These are phyloP conservation scores for Sebastes schlegelii DNA, from an alignment of 2,113 vertebrate genomes.

Conservation along the genomic window DNA sequence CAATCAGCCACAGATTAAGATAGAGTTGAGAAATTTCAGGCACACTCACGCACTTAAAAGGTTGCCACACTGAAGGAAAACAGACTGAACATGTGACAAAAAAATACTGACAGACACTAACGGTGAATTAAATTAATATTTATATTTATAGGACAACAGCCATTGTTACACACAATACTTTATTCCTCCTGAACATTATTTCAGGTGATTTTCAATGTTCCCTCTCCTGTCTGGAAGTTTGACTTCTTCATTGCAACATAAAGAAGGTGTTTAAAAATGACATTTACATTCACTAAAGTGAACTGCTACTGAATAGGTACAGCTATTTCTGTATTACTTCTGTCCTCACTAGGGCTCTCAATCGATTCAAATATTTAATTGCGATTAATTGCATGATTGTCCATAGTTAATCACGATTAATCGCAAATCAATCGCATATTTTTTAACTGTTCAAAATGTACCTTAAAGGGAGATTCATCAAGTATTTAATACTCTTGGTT, in stretches of 20 bases:
- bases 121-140: not conserved
- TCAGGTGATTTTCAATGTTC: not conserved
- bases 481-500: no score
- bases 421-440: no score
- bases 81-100: not conserved
- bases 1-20: conserved; percentile 2
- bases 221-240: not conserved
- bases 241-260: not conserved
- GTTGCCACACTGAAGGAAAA: not conserved
- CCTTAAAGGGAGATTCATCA: no score
- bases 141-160: not conserved
- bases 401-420: no score
- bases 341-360: no score
- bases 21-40: not conserved
- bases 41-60: not conserved
- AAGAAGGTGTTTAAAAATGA: not conserved
- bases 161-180: not conserved
- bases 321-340: no score
- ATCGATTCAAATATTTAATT: no score
- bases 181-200: not conserved
- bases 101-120: not conserved
- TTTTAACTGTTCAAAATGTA: no score
- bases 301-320: no score
- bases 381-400: no score
- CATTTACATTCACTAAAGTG: not conserved